Evolutionary conservation across 37 sponge, comb jelly and placozoan genomes (phyloP).

Genomic region (Ephydatia muelleri): DNA sequence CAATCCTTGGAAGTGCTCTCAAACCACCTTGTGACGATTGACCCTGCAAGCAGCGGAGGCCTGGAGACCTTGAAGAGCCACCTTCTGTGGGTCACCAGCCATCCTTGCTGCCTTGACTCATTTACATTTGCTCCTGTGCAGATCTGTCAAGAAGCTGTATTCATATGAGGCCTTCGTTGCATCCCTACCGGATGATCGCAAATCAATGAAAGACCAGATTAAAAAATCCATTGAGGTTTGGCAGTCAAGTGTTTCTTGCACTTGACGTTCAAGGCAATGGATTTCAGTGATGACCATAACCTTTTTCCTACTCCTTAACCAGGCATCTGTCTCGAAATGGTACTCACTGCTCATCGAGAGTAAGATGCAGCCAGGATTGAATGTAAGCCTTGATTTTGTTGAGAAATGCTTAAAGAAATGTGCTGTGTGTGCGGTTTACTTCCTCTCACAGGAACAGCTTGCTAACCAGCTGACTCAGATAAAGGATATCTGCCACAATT

Average conservation of each 20-base stretch:
- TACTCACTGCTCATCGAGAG: neutral
- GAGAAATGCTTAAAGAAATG: no score
- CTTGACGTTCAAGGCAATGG: no score
- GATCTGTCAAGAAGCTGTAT: neutral
- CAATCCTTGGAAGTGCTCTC: neutral
- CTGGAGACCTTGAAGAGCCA: neutral
- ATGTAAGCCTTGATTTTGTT: neutral
- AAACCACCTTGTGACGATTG: neutral
- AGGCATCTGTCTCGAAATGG: neutral
- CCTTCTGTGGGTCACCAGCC: neutral
- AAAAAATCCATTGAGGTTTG: neutral
- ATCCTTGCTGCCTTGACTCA: neutral
- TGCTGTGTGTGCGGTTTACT: neutral
- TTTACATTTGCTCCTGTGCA: neutral
- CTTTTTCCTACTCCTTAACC: no score
- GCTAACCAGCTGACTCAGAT: slow-evolving; percentile 13
- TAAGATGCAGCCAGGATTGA: neutral
- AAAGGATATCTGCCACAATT: slow-evolving; percentile 24
- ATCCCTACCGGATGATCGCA: neutral
- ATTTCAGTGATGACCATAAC: no score
- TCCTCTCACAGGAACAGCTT: neutral
- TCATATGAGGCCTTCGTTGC: neutral
- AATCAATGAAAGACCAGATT: neutral
- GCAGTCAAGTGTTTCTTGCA: neutral
- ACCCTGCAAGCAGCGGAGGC: neutral